Evolutionary conservation across 2,888 invertebrate genomes (phyloP).

Genomic region (Apamea epomidion): DNA sequence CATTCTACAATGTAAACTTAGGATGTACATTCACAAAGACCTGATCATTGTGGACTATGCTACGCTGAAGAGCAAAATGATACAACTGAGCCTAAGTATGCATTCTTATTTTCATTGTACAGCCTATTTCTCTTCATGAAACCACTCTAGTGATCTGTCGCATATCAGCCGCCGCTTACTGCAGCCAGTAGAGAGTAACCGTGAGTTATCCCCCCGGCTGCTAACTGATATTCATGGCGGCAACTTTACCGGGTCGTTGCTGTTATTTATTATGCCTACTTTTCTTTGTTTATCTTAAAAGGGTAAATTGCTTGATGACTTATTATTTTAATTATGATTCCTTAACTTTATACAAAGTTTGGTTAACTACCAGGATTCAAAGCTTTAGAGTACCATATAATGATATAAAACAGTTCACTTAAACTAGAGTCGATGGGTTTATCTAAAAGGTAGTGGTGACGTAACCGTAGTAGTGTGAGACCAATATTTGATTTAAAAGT

Average conservation of each 20-base stretch:
- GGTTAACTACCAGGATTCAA: not conserved
- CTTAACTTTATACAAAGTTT: not conserved
- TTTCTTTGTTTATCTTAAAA: slow-evolving; percentile 29
- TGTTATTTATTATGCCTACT: slow-evolving; percentile 53
- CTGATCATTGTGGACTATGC: not conserved
- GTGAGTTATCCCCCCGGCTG: slow-evolving; percentile 52
- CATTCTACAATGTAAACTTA: not conserved
- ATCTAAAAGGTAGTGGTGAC: not conserved
- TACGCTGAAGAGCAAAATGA: not conserved
- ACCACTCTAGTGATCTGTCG: slow-evolving; percentile 18
- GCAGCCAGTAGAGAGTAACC: slow-evolving; percentile 24
- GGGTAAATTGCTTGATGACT: slow-evolving; percentile 26
- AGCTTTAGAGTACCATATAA: not conserved
- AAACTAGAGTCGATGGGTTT: not conserved
- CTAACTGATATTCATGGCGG: slow-evolving; percentile 74
- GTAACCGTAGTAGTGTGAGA: too few relatives aligned
- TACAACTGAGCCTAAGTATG: not conserved
- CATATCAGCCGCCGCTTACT: slow-evolving; percentile 30
- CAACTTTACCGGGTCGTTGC: slow-evolving; percentile 27
- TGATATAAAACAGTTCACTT: not conserved
- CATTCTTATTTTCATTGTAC: not conserved
- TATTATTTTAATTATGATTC: not conserved
- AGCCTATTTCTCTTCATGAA: slow-evolving; percentile 16
- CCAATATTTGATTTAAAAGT: not conserved
- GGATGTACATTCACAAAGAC: too few relatives aligned